Percentiles rank a stretch among this genome's conserved stretches.
Conservation (phyloP, 2,888 invertebrate species). For the Pyrocoelia pectoralis region DNA sequence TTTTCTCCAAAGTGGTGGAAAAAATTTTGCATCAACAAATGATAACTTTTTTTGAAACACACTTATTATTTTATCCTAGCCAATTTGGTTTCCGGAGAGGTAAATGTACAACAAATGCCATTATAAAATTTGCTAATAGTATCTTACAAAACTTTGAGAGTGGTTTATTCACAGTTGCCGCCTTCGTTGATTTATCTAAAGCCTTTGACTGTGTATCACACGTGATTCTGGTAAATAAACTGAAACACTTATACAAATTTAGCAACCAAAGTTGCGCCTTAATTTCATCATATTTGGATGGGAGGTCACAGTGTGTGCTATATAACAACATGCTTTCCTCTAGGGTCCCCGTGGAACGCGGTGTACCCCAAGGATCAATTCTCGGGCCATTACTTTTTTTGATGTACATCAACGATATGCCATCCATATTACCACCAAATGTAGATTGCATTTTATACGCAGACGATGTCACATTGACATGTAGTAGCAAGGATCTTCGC, state of each 20-base stretch:
- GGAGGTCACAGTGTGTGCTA: background rate
- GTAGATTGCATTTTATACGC: background rate
- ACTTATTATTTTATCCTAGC: background rate
- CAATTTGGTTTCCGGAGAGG: background rate
- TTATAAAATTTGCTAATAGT: background rate
- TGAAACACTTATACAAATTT: too few relatives aligned
- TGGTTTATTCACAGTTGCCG: background rate
- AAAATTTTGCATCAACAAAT: background rate
- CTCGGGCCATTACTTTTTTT: background rate
- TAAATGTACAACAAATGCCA: background rate
- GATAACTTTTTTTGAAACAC: background rate
- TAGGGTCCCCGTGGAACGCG: background rate
- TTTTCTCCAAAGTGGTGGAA: background rate
- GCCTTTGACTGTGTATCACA: background rate
- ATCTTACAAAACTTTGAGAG: background rate
- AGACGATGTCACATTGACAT: background rate
- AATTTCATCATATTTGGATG: background rate
- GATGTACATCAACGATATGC: background rate
- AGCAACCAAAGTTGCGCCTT: too few relatives aligned
- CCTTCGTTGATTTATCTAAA: background rate
- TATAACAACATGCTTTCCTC: background rate
- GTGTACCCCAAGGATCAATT: background rate
- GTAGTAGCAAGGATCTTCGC: background rate
- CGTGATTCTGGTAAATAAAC: too few relatives aligned
- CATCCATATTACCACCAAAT: background rate